Evolutionary conservation across 1,140 invertebrate species (phyloP), one percentile per base, ranked within the genome.

Genomic region (Trichomalopsis sarcophagae): DNA sequence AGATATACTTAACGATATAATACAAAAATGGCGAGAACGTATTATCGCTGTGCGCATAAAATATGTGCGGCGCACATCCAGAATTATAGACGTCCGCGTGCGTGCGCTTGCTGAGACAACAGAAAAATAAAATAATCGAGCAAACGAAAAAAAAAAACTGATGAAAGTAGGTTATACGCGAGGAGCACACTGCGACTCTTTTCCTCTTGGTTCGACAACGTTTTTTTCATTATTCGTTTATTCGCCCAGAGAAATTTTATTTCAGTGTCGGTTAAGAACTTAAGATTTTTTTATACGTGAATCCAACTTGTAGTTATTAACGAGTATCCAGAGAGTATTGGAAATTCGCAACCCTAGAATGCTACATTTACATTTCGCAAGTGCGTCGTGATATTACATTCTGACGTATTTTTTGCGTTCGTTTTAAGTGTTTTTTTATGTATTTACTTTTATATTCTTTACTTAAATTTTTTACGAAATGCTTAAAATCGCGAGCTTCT

Each of bases 1-100:
- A 83, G 47, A 78, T 84, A 79, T 79, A 84, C 76, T 84, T 84
- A 73, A 84, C 14, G 75, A 30, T 40, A 55, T 40, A 80, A 84
- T 9, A 3, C 55, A 30, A 36, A 84, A 47, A 14, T 73, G 76
- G 21, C 30, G n/a, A 47, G 47, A n/a, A 62, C 23, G 76, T 62
- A 62, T 62, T 62, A 62, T 62, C 55, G 55, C 55, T 62, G 21
- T 17, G 55, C 21, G 21, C 55, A 17, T 5, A 62, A 44, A 44
- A 10, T 30, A 71, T 27, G 10, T 79, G 68, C 44, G 47, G 27
- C n/a, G 30, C 55, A 40, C 76, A 79, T 36, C 17, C 68, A 50
- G 30, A 21, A 14, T 68, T 78, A 30, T n/a, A 36, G 9, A 84
- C 40, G 21, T 50, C 17, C 33, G 5, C 40, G 23, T 47, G 55